These are phyloP conservation scores for Scaptomyza cyrtandrae DNA, from an alignment of 2,888 invertebrate species.

Conservation along the genomic window DNA sequence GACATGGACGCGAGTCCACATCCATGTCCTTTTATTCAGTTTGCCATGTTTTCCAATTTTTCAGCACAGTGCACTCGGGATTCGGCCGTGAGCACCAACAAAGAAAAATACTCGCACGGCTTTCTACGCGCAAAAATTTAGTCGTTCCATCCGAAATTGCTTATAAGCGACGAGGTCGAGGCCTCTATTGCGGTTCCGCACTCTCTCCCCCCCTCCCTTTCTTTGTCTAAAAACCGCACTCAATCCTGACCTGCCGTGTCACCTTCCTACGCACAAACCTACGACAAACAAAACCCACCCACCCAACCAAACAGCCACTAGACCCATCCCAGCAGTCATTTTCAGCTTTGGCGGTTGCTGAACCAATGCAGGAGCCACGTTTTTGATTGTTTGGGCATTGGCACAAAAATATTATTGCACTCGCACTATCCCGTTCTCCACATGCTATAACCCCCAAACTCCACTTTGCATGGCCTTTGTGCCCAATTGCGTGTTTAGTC, in stretches of 20 bases:
- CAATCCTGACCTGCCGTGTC: constrained; percentile 64
- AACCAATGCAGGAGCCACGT: constrained; percentile 52
- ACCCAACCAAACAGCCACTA: neutral
- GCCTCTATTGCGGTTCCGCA: neutral
- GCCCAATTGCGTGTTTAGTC: constrained; percentile 39
- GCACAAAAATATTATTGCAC: constrained; percentile 71
- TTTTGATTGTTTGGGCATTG: constrained; percentile 53
- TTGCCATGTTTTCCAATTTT: constrained; percentile 75
- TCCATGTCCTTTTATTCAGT: constrained; percentile 50
- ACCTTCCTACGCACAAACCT: constrained; percentile 15
- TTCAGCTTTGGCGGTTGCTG: constrained; percentile 51
- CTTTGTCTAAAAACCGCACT: constrained; percentile 42
- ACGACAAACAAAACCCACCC: neutral
- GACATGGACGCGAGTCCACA: constrained; percentile 29
- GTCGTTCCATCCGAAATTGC: constrained; percentile 81
- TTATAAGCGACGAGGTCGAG: constrained; percentile 62
- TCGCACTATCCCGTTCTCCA: constrained; percentile 30
- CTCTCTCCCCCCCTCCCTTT: neutral
- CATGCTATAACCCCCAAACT: constrained; percentile 6
- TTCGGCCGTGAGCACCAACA: constrained; percentile 51
- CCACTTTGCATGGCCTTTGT: constrained; percentile 24
- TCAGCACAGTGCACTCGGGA: constrained; percentile 62
- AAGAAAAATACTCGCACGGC: constrained; percentile 64
- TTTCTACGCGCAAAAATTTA: constrained; percentile 69
- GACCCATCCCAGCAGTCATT: neutral